Conservation (phyloP, 2,113 vertebrate genomes). For the Aspiorhynchus laticeps region DNA sequence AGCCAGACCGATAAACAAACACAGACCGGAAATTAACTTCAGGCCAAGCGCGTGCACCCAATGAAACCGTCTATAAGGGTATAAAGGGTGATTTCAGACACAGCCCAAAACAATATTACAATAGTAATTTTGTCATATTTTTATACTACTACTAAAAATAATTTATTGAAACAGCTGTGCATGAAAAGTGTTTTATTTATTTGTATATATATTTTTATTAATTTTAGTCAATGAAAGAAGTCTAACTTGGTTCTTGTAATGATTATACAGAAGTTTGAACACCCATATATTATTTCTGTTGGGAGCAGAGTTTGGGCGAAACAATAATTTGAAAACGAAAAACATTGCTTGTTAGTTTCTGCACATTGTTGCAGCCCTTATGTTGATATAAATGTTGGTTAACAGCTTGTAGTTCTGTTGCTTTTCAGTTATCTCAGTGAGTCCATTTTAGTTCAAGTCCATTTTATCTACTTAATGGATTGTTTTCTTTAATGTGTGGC, state of each 20-base stretch:
- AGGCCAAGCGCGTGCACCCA: too few species aligned
- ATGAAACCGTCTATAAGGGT: too few species aligned
- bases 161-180: too few species aligned
- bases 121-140: too few species aligned
- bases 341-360: background rate
- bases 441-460: background rate
- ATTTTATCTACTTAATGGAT: background rate
- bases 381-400: background rate
- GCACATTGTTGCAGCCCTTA: background rate
- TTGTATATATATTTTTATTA: background rate
- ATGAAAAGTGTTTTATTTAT: background rate
- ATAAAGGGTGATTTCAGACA: too few species aligned
- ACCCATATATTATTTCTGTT: background rate
- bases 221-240: background rate
- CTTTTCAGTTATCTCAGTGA: background rate
- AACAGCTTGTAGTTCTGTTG: background rate
- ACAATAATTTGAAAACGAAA: background rate
- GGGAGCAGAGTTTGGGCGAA: background rate
- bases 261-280: background rate
- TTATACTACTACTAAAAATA: too few species aligned
- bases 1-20: too few species aligned
- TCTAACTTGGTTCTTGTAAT: background rate
- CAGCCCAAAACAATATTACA: too few species aligned
- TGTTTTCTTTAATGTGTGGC: conserved; percentile 8
- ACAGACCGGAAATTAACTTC: too few species aligned